phyloP scores from a whole-genome alignment of 2,113 vertebrate species.

The Percina caprodes region DNA sequence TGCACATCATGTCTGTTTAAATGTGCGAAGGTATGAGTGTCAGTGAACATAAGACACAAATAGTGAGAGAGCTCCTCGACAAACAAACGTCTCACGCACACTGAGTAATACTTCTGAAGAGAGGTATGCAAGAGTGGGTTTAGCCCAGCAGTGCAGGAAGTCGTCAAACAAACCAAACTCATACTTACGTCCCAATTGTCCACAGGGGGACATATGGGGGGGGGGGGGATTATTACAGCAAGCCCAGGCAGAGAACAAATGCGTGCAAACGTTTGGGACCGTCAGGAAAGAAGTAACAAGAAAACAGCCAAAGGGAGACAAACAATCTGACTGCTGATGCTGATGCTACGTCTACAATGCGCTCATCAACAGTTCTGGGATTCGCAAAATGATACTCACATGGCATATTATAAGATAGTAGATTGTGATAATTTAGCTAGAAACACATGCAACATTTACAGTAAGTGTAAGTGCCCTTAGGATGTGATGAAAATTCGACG shows the following conservation, averaged over 20 bases:
- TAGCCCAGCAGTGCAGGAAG: not conserved
- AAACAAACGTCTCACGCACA: conserved; percentile 10
- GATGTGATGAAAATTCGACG: not conserved
- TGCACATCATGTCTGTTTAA: conserved; percentile 10
- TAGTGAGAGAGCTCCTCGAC: not conserved
- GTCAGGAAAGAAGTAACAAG: not conserved
- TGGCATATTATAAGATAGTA: not conserved
- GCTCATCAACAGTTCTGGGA: conserved; percentile 33
- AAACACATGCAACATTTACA: not conserved
- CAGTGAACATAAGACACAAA: conserved; percentile 24
- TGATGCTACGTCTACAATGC: conserved; percentile 15
- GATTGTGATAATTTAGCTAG: not conserved
- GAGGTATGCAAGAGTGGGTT: conserved; percentile 20
- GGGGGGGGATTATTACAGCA: conserved; percentile 42
- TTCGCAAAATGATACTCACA: not conserved
- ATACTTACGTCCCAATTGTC: conserved; percentile 7
- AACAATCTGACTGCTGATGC: conserved; percentile 7
- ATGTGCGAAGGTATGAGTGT: not conserved
- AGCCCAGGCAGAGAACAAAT: conserved; percentile 41
- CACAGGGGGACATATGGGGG: conserved; percentile 6
- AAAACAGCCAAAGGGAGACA: conserved; percentile 46
- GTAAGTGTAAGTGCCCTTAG: not conserved
- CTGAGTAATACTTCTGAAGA: not conserved
- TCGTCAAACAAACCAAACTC: conserved; percentile 46
- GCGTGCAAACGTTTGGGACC: not conserved